phyloP scores from a whole-genome alignment of 2,888 invertebrate genomes.

The Cheilosia vernalis region DNA sequence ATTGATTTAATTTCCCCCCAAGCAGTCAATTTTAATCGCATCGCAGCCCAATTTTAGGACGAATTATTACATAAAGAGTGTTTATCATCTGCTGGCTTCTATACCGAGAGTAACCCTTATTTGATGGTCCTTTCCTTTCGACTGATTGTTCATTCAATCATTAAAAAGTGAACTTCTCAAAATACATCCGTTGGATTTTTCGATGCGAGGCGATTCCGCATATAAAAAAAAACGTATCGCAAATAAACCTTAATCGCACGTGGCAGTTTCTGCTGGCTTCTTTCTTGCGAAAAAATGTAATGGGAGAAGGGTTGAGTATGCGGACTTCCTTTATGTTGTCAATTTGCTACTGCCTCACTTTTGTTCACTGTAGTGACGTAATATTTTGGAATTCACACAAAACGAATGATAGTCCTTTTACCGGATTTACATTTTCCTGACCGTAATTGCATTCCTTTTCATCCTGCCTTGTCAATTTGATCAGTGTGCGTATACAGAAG shows the following conservation, averaged over 20 bases:
- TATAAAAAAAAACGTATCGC: conserved; percentile 47
- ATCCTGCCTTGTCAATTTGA: neutral
- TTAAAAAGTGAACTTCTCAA: conserved; percentile 27
- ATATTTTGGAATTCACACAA: conserved; percentile 6
- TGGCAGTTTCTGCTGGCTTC: conserved; percentile 6
- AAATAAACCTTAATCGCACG: conserved; percentile 57
- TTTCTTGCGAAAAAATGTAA: neutral
- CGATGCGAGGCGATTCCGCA: conserved; percentile 23
- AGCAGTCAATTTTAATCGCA: conserved; percentile 65
- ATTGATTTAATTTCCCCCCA: conserved; percentile 55
- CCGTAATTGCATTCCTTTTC: conserved; percentile 56
- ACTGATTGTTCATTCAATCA: conserved; percentile 3
- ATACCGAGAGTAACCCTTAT: neutral
- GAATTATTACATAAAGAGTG: conserved; percentile 63
- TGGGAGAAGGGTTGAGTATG: neutral
- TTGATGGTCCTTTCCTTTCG: neutral
- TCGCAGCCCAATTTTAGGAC: conserved; percentile 39
- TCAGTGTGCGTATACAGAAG: no score
- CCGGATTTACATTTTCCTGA: conserved; percentile 44
- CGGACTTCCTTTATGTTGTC: neutral
- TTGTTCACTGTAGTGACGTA: conserved; percentile 21
- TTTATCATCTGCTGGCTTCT: conserved; percentile 32
- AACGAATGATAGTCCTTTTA: conserved; percentile 24
- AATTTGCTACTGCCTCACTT: neutral
- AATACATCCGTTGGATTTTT: conserved; percentile 24